Conservation (phyloP, 2,888 invertebrate genomes). For the Polydrusus pterygomalis region DNA sequence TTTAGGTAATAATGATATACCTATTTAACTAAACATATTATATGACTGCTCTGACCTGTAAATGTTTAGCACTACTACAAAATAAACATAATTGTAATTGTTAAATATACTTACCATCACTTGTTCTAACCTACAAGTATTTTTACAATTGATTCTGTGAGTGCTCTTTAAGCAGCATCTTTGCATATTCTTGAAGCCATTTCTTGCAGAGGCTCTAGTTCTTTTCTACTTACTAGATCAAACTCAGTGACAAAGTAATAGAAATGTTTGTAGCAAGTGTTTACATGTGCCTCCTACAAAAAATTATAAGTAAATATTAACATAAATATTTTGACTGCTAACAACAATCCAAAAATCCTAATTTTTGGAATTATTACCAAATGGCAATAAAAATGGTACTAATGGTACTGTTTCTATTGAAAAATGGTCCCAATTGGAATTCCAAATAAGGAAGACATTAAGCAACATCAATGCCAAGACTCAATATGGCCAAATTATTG, state of each 20-base stretch:
- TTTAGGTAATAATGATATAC: too few species aligned
- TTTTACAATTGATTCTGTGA: not conserved
- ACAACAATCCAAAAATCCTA: too few species aligned
- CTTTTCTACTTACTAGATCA: conserved; percentile 86
- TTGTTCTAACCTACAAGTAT: conserved; percentile 9
- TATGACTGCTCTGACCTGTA: not conserved
- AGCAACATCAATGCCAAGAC: too few species aligned
- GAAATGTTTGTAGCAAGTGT: conserved; percentile 96
- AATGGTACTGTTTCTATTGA: too few species aligned
- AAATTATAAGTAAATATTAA: conserved; percentile 17
- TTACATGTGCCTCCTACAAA: conserved; percentile 90
- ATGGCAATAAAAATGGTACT: too few species aligned
- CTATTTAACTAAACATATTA: too few species aligned
- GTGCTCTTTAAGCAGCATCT: conserved; percentile 65
- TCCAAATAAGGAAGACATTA: too few species aligned
- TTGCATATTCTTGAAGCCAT: conserved; percentile 85
- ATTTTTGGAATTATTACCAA: too few species aligned
- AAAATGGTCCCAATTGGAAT: too few species aligned
- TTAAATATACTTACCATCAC: conserved; percentile 18
- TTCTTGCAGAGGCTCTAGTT: conserved; percentile 88
- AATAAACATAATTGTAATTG: not conserved
- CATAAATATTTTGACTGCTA: too few species aligned
- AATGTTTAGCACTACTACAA: not conserved
- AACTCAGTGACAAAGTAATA: conserved; percentile 94
- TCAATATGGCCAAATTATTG: too few species aligned